Percentiles rank a stretch among this genome's conserved stretches.
These are phyloP conservation scores for Diplazon laetatorius DNA, from an alignment of 2,888 invertebrate species.

Conservation along the genomic window DNA sequence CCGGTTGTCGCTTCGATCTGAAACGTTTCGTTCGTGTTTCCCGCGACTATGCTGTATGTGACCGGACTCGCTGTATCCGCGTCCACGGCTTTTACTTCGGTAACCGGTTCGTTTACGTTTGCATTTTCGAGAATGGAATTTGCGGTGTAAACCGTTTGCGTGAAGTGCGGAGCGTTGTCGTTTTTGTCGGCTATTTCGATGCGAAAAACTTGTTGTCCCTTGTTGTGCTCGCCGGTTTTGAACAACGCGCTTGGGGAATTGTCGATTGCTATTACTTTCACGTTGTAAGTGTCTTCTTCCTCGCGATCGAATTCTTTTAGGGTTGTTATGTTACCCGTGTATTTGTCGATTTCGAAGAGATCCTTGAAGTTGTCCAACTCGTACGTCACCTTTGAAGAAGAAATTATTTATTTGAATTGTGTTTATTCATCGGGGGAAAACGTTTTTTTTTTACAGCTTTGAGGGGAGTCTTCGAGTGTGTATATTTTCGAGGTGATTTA, in stretches of 20 bases:
- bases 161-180: slow-evolving; percentile 96
- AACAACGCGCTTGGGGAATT: slow-evolving; percentile 92
- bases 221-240: slow-evolving; percentile 88
- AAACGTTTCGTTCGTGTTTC: slow-evolving; percentile 94
- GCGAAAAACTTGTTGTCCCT: slow-evolving; percentile 91
- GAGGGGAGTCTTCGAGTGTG: too few species aligned
- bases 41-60: slow-evolving; percentile 93
- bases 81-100: slow-evolving; percentile 94
- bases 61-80: slow-evolving; percentile 94
- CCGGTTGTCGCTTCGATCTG: slow-evolving; percentile 93
- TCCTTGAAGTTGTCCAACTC: slow-evolving; percentile 88
- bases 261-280: slow-evolving; percentile 95
- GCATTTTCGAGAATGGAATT: slow-evolving; percentile 92
- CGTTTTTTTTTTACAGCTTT: too few species aligned
- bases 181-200: slow-evolving; percentile 98
- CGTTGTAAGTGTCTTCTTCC: slow-evolving; percentile 91
- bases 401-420: slow-evolving; percentile 2
- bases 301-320: slow-evolving; percentile 93
- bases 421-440: too few species aligned
- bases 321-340: slow-evolving; percentile 95
- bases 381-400: slow-evolving; percentile 86
- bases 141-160: slow-evolving; percentile 88
- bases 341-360: slow-evolving; percentile 91
- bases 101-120: slow-evolving; percentile 91
- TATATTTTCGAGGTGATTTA: too few species aligned